These are phyloP conservation scores for Venustaconcha ellipsiformis DNA, from an alignment of 1,140 invertebrate genomes.

Conservation along the genomic window DNA sequence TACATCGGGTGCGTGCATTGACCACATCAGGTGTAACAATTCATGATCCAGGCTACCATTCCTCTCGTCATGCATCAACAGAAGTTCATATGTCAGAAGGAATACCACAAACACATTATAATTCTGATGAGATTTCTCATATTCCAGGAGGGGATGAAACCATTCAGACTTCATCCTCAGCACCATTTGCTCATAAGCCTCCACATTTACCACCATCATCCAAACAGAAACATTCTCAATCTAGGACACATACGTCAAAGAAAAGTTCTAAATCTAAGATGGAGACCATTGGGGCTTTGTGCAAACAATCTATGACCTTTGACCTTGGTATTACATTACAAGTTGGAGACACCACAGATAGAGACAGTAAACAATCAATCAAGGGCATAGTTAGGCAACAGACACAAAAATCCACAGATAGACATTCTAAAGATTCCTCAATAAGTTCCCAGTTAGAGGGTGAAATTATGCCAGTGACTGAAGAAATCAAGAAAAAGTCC, in stretches of 20 bases:
- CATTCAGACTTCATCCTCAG: background rate
- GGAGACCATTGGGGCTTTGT: slow-evolving; percentile 61
- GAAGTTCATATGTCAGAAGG: too few relatives aligned
- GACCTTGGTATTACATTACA: slow-evolving; percentile 57
- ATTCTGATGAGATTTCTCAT: too few relatives aligned
- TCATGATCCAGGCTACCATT: too few relatives aligned
- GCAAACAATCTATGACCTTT: slow-evolving; percentile 63
- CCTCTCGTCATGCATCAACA: too few relatives aligned
- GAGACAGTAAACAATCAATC: slow-evolving; percentile 15
- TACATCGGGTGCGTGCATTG: slow-evolving; percentile 33
- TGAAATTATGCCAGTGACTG: slow-evolving; percentile 28
- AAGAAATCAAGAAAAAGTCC: slow-evolving; percentile 55
- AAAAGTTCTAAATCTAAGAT: slow-evolving; percentile 49
- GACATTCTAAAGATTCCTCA: slow-evolving; percentile 26
- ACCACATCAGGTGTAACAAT: slow-evolving; percentile 23
- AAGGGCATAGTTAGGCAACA: slow-evolving; percentile 25
- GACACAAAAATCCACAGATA: slow-evolving; percentile 28
- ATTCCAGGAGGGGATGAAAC: too few relatives aligned
- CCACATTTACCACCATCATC: slow-evolving; percentile 18
- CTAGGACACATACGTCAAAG: slow-evolving; percentile 32
- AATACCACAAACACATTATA: too few relatives aligned
- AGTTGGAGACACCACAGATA: slow-evolving; percentile 10
- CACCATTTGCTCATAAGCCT: slow-evolving; percentile 20
- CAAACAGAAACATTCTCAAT: slow-evolving; percentile 19
- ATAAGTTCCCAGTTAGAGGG: slow-evolving; percentile 50